Evolutionary conservation across 2,797 vertebrate species (phyloP), one percentile per base, ranked within the genome.

Genomic region (Acridotheres tristis): DNA sequence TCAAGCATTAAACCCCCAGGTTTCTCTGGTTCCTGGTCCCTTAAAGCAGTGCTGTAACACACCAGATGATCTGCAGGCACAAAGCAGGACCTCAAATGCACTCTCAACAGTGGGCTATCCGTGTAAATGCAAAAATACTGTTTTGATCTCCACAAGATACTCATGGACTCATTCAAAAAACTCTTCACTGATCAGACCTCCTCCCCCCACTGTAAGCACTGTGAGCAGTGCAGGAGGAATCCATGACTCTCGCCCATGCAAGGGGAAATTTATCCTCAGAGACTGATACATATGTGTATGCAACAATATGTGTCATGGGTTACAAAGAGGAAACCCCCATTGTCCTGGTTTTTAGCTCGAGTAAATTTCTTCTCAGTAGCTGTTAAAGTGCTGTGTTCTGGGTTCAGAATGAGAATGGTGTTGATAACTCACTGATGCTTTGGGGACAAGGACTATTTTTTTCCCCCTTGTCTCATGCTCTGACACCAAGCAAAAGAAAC

Each of bases 231-330:
- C 22, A 67, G 47, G 40, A 58, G 38, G 40, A 69, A 76, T 73
- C 21, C 5, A 5, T 40, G 61, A 53, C 20, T 82, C 43, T 66
- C 6, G 7, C 9, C 16, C 29, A 47, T 0, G 1, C 18, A 0
- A 0, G 30, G 30, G 27, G 45, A 76, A 75, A 54, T 82, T 75
- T 67, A 7, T 47, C 27, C 45, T 89, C 71, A 82, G 77, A 62
- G 51, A 53, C 9, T 4, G 7, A 29, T 59, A 43, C 82, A 54
- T 65, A 40, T 22, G 18, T 26, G 26, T 30, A 30, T 65, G 51
- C 47, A 90, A 88, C 67, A 91, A 43, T 48, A 34, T 2, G 6
- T 67, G 45, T 47, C 45, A 16, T 4, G 5, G 4, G 15, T 16
- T 88, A 29, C 61, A 68, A 50, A 47, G 54, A 42, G 29, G 65